Evolutionary conservation across 2,113 vertebrate species (phyloP).

Genomic region (Anser brachyrhynchus): DNA sequence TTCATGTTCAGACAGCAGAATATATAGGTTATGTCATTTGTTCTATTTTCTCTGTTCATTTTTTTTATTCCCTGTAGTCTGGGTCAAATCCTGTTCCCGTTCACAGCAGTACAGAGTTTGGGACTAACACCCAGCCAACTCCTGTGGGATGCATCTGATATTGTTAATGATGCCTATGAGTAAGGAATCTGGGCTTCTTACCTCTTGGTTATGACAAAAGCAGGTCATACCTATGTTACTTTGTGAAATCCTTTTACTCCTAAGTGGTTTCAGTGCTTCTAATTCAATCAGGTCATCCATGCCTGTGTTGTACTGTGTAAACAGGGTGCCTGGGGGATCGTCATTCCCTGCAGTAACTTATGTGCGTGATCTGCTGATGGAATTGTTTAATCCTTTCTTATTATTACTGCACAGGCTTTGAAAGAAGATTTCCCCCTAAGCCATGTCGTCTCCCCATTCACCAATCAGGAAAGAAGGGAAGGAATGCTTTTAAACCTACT

Average conservation of each 20-base stretch:
- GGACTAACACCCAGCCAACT: neutral
- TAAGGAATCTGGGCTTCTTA: neutral
- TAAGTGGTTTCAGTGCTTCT: conserved; percentile 18
- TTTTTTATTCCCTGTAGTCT: neutral
- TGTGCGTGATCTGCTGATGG: conserved; percentile 34
- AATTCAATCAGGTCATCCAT: conserved; percentile 4
- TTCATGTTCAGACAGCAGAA: neutral
- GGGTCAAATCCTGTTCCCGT: neutral
- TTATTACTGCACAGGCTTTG: conserved; percentile 88
- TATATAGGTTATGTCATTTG: neutral
- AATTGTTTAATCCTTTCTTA: conserved; percentile 68
- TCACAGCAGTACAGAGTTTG: neutral
- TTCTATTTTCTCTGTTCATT: neutral
- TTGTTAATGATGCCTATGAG: neutral
- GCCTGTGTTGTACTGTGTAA: conserved; percentile 38
- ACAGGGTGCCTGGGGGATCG: neutral
- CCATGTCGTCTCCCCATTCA: conserved; percentile 99
- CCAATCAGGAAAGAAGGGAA: conserved; percentile 98
- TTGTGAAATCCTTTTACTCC: neutral
- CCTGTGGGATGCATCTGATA: neutral
- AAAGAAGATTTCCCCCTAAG: conserved; percentile 99
- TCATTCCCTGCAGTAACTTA: conserved; percentile 43
- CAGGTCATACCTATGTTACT: neutral
- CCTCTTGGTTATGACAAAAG: neutral
- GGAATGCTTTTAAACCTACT: conserved; percentile 99